Evolutionary conservation across 2,888 invertebrate species (phyloP), one percentile per base, ranked within the genome.

Genomic region (Therioaphis trifolii): DNA sequence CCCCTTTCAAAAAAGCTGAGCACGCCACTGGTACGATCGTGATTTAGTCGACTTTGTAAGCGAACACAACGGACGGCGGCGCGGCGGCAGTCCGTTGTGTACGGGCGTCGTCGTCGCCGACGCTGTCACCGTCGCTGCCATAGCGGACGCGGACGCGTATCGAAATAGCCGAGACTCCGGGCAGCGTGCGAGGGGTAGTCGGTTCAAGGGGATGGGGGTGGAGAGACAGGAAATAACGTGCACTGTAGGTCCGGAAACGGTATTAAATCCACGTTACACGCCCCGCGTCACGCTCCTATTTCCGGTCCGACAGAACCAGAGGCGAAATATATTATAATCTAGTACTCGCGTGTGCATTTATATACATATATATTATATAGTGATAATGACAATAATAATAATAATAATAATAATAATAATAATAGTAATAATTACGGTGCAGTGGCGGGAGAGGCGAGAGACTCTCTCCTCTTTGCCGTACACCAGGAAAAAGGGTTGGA

Each of bases 181-280:
- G n/a, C n/a, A n/a, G n/a, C n/a, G n/a, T n/a, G n/a, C n/a, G n/a
- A n/a, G n/a, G n/a, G n/a, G n/a, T n/a, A n/a, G n/a, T n/a, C n/a
- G 14, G 76, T 7, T 35, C 35, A 12, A n/a, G 43, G 3, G 4
- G 69, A 7, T 15, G 40, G 21, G 35, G 68, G 14, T n/a, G 35
- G 35, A 5, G 4, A 21, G 40, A 55, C 71, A 27, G 79, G 58
- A 79, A 79, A 79, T 71, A 71, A 68, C 46, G 55, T 43, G 49
- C 27, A 29, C 43, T 4, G 21, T 27, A 29, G 46, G 43, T 15
- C 80, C 80, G 80, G 80, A 71, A 80, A 71, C 58, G n/a, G 61
- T 71, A 80, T 80, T 80, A 80, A 80, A 80, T 71, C 35, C 46
- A 35, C 46, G 80, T 79, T 71, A 55, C 66, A 55, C n/a, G 21